These are phyloP conservation scores for Leptinotarsa rubiginosa DNA, from an alignment of 2,888 invertebrate species.

Conservation along the genomic window DNA sequence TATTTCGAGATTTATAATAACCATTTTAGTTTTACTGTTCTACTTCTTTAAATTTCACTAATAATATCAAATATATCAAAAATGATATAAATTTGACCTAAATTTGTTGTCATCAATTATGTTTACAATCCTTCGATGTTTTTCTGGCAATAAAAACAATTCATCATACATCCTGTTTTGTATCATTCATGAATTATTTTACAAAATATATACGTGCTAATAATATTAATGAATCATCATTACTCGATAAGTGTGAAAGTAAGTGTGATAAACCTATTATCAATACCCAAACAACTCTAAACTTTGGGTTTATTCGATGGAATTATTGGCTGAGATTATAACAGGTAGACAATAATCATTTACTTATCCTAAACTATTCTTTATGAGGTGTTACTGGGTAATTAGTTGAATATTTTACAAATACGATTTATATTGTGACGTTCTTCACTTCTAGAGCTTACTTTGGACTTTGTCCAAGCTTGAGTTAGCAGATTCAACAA, in stretches of 20 bases:
- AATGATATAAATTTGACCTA: too few relatives aligned
- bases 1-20: too few relatives aligned
- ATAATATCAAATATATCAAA: too few relatives aligned
- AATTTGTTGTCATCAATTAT: too few relatives aligned
- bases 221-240: not conserved
- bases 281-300: not conserved
- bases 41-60: too few relatives aligned
- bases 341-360: not conserved
- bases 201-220: not conserved
- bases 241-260: not conserved
- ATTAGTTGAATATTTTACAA: not conserved
- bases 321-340: constrained; percentile 5
- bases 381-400: not conserved
- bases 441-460: too few relatives aligned
- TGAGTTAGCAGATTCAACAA: too few relatives aligned
- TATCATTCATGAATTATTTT: not conserved
- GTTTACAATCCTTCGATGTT: not conserved
- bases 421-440: not conserved
- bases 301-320: not conserved
- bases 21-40: too few relatives aligned
- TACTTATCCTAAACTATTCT: not conserved
- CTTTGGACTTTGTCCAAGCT: too few relatives aligned
- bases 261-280: not conserved
- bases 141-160: not conserved
- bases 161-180: not conserved